Percentiles rank a stretch among this genome's conserved stretches.
Conservation (phyloP, 2,888 invertebrate genomes). For the Microctonus brassicae region DNA sequence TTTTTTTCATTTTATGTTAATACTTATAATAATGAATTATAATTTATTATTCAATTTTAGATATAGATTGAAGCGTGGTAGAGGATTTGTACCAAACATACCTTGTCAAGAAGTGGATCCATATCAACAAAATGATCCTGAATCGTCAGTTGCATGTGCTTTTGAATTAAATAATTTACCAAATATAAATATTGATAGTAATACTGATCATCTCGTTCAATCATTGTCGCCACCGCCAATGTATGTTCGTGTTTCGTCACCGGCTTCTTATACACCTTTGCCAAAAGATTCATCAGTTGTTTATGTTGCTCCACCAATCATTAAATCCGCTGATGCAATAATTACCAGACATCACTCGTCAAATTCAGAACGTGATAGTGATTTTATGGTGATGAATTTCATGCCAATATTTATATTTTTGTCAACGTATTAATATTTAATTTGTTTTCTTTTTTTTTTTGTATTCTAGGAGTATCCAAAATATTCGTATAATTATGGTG, state of each 20-base stretch:
- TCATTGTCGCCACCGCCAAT: constrained; percentile 20
- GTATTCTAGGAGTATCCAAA: constrained; percentile 53
- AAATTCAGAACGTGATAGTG: constrained; percentile 40
- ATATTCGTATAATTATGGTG: constrained; percentile 62
- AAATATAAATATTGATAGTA: not conserved
- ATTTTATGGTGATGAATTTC: constrained; percentile 44
- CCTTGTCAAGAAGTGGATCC: constrained; percentile 49
- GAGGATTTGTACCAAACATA: constrained; percentile 36
- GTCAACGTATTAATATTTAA: not conserved
- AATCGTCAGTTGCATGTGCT: constrained; percentile 50
- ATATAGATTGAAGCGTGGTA: not conserved
- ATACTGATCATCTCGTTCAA: not conserved
- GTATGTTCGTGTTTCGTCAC: constrained; percentile 53
- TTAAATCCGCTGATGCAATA: constrained; percentile 53
- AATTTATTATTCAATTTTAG: not conserved
- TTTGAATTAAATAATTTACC: constrained; percentile 36
- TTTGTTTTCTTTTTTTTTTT: not conserved
- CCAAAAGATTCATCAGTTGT: constrained; percentile 52
- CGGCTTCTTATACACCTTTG: constrained; percentile 51
- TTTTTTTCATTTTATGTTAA: too few species aligned
- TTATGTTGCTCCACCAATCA: constrained; percentile 55
- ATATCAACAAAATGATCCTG: constrained; percentile 28
- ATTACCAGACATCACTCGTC: constrained; percentile 48
- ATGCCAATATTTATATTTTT: not conserved
- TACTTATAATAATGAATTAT: too few species aligned